A percentile compares a stretch with the other conserved stretches of the same genome.
These are phyloP conservation scores for Prionace glauca DNA, from an alignment of 2,797 vertebrate species.

Conservation along the genomic window DNA sequence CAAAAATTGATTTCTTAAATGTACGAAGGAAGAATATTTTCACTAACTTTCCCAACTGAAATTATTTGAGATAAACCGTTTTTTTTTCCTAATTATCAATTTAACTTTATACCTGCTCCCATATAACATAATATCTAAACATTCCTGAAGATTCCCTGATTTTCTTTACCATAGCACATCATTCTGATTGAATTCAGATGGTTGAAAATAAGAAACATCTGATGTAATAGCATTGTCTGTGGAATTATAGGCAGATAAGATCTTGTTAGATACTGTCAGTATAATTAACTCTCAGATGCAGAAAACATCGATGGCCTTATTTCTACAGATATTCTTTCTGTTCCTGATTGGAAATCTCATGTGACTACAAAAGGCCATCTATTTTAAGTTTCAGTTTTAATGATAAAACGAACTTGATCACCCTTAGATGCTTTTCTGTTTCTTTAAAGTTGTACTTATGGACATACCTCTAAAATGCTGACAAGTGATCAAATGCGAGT, in stretches of 20 bases:
- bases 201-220: neutral
- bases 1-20: too few species aligned
- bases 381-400: neutral
- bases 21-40: too few species aligned
- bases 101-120: neutral
- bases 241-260: neutral
- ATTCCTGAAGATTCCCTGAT: neutral
- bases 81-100: neutral
- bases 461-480: neutral
- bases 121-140: neutral
- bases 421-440: neutral
- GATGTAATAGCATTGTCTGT: neutral
- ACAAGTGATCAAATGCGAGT: neutral
- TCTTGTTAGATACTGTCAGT: neutral
- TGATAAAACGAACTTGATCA: neutral
- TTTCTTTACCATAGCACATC: neutral
- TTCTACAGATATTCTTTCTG: neutral
- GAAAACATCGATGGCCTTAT: neutral
- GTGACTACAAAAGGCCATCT: neutral
- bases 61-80: neutral
- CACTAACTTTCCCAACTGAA: neutral
- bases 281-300: neutral
- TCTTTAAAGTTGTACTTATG: neutral
- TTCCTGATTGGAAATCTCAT: neutral
- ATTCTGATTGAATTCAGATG: neutral